Percentiles rank a stretch among this genome's conserved stretches.
Evolutionary conservation across 2,888 invertebrate species (phyloP).

Genomic region (Sclerodermus sp.): DNA sequence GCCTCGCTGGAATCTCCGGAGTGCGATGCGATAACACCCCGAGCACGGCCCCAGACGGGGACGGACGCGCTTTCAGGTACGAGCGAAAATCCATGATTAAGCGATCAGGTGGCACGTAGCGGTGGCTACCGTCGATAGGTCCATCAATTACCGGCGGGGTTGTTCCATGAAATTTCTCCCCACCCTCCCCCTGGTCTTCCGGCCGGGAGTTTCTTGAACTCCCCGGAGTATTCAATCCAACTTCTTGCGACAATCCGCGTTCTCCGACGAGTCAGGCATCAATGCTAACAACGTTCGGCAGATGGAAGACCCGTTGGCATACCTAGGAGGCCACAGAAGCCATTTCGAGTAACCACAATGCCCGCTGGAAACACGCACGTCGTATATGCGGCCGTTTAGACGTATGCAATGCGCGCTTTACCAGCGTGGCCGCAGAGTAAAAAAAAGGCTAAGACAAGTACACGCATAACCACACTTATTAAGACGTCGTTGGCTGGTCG

Average conservation of each 20-base stretch:
- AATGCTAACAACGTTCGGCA: slow-evolving; percentile 40
- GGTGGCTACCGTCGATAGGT: too few species aligned
- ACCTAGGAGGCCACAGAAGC: slow-evolving; percentile 45
- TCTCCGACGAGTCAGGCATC: slow-evolving; percentile 26
- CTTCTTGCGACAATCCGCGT: neutral
- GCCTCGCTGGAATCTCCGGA: too few species aligned
- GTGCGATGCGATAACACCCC: too few species aligned
- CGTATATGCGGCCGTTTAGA: slow-evolving; percentile 27
- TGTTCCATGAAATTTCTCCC: too few species aligned
- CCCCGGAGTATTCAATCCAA: too few species aligned
- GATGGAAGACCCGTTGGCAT: slow-evolving; percentile 39
- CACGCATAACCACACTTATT: slow-evolving; percentile 52
- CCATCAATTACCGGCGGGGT: too few species aligned
- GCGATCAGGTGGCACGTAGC: too few species aligned
- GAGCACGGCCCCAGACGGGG: too few species aligned
- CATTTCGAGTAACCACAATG: slow-evolving; percentile 53
- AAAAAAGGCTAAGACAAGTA: slow-evolving; percentile 31
- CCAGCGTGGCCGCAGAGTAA: slow-evolving; percentile 16
- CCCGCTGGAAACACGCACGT: slow-evolving; percentile 37
- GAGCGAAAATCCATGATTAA: too few species aligned
- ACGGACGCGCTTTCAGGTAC: too few species aligned
- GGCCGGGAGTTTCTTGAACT: too few species aligned
- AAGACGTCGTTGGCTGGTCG: slow-evolving; percentile 49
- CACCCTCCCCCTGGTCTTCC: too few species aligned
- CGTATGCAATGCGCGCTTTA: slow-evolving; percentile 40